Conservation (phyloP, 2,113 vertebrate species). For the Pachyramphus minor region DNA sequence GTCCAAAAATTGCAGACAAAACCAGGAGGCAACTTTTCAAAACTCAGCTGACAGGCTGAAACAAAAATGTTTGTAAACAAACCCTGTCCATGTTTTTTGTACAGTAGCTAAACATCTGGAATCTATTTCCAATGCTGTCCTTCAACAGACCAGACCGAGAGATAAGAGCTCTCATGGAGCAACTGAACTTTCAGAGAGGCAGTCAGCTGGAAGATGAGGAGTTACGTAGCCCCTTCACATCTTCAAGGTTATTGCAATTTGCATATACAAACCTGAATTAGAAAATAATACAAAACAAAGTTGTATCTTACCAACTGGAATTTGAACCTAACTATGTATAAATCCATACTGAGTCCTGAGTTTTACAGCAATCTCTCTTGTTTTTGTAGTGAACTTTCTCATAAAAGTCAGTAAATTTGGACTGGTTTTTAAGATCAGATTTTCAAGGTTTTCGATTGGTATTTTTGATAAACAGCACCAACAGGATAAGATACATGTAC, state of each 20-base stretch:
- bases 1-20: not conserved
- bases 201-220: not conserved
- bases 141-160: fast-evolving
- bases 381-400: not conserved
- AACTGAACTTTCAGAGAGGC: not conserved
- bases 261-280: not conserved
- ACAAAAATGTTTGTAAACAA: not conserved
- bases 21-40: not conserved
- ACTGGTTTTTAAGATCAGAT: not conserved
- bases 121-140: not conserved
- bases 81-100: not conserved
- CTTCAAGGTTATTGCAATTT: not conserved
- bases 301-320: not conserved
- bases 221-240: not conserved
- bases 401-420: not conserved
- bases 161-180: not conserved
- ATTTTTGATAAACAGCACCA: not conserved
- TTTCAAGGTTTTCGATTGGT: not conserved
- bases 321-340: not conserved
- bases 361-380: not conserved
- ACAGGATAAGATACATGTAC: not conserved
- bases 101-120: not conserved
- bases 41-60: not conserved
- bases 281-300: not conserved
- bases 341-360: not conserved